Conservation (phyloP, 2,797 vertebrate species). For the Garrulus glandarius region DNA sequence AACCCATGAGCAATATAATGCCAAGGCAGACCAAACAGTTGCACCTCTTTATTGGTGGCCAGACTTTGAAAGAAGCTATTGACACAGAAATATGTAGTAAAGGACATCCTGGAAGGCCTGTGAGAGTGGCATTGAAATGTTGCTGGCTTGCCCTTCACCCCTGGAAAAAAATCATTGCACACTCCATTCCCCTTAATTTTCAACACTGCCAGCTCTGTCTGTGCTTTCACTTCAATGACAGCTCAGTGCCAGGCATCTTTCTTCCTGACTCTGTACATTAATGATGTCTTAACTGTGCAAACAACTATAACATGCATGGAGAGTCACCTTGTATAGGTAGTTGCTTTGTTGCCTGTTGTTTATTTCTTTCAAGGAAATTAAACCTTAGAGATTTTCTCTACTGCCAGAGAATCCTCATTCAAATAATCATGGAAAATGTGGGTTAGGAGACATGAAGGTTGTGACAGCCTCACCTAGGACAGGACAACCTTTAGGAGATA, state of each 20-base stretch:
- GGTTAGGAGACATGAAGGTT: not conserved
- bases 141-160: not conserved
- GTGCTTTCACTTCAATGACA: not conserved
- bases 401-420: not conserved
- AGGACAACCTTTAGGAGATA: not conserved
- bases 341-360: not conserved
- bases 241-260: not conserved
- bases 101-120: not conserved
- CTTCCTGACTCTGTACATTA: not conserved
- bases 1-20: not conserved
- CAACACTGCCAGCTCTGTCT: not conserved
- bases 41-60: not conserved
- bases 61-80: not conserved
- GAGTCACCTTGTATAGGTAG: not conserved
- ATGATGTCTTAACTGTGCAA: not conserved
- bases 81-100: not conserved
- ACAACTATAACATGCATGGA: not conserved
- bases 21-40: not conserved
- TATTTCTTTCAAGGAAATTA: not conserved
- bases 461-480: not conserved
- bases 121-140: not conserved
- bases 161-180: not conserved
- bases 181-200: not conserved
- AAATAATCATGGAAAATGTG: not conserved
- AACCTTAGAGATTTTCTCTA: not conserved